These are phyloP conservation scores for Cirrhinus molitorella DNA, from an alignment of 2,797 vertebrate genomes.

Conservation along the genomic window DNA sequence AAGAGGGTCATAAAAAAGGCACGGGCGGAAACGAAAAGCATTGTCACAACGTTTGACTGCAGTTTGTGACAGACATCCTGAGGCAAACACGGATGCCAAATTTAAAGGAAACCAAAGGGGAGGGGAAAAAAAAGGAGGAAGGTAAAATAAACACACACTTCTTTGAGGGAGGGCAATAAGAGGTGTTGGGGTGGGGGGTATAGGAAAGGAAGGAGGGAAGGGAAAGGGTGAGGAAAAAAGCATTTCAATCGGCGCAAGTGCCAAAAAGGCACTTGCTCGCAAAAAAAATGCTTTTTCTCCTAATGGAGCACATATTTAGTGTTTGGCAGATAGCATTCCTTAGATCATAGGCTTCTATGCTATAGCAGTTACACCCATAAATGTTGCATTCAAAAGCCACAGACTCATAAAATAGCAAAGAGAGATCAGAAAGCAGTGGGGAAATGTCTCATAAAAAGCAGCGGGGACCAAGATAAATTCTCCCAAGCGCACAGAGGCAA, in stretches of 20 bases:
- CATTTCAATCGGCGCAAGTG: constrained; percentile 83
- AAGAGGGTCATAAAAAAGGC: constrained; percentile 88
- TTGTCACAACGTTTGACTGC: constrained; percentile 90
- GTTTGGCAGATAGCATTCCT: constrained; percentile 81
- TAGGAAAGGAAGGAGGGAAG: constrained; percentile 62
- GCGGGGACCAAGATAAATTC: constrained; percentile 50
- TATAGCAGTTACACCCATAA: constrained; percentile 60
- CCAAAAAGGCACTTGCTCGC: constrained; percentile 79
- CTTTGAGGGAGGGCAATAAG: constrained; percentile 73
- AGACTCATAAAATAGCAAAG: constrained; percentile 56
- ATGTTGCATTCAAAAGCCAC: constrained; percentile 61
- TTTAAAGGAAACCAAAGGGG: constrained; percentile 75
- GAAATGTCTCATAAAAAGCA: constrained; percentile 57
- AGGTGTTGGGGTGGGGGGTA: constrained; percentile 70
- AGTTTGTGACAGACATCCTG: constrained; percentile 91
- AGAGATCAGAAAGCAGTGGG: constrained; percentile 47
- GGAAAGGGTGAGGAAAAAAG: constrained; percentile 81
- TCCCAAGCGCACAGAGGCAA: constrained; percentile 40
- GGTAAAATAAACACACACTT: constrained; percentile 81
- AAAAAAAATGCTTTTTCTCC: constrained; percentile 85
- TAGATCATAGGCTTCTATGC: constrained; percentile 56
- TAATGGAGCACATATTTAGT: constrained; percentile 87
- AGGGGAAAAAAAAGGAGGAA: constrained; percentile 68
- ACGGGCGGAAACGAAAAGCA: constrained; percentile 81
- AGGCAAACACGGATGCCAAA: constrained; percentile 85